Base-by-base conservation (phyloP, 2,113 vertebrate genomes). In the Hippopotamus amphibius region DNA sequence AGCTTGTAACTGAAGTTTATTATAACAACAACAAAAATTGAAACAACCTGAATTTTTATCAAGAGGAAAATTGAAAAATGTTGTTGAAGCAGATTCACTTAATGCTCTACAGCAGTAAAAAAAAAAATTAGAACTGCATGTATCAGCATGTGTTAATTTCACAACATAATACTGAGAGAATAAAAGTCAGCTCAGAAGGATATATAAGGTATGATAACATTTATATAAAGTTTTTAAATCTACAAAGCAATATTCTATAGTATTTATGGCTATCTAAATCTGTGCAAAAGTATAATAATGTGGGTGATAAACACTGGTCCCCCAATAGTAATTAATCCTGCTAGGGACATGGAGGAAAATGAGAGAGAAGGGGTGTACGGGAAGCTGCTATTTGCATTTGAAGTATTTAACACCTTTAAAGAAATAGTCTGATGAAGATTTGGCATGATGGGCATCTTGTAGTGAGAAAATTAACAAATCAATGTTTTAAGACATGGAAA, bases 41-140 rank as follows among this genome's bases (percentile, higher is more conserved):
- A 81, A 92, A 66, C 48, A 46, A 66, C 6, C 22, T 92, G 5
- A 81, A 72, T 83, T 82, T 85, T 57, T 92, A 61, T 37, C 30
- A 80, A 46, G 3, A 68, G 48, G 17, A 90, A 92, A 79, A 24
- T 5, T 83, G 30, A 61, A 90, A 92, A 88, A 50, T 81, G 9
- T 59, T 59, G 65, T 13, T 95, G 21, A 74, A 74, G 61, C 84
- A 65, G 57, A 63, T 76, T 61, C 28, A 68, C 15, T 71, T 79
- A 59, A 26, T 68, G 12, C 6, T 48, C n/a, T 57, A 28, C 0
- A 81, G 14, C 8, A 79, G 2, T 71, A 65, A 65, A 30, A 28
- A 85, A 93, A 92, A 96, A 77, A 80, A 91, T 88, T 76, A 41
- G 41, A 95, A 53, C 16, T 90, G 50, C 26, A 59, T 72, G 0